A percentile compares a stretch with the other conserved stretches of the same genome.
Conservation (phyloP, 2,888 invertebrate species). For the Drosophila kanekoi region DNA sequence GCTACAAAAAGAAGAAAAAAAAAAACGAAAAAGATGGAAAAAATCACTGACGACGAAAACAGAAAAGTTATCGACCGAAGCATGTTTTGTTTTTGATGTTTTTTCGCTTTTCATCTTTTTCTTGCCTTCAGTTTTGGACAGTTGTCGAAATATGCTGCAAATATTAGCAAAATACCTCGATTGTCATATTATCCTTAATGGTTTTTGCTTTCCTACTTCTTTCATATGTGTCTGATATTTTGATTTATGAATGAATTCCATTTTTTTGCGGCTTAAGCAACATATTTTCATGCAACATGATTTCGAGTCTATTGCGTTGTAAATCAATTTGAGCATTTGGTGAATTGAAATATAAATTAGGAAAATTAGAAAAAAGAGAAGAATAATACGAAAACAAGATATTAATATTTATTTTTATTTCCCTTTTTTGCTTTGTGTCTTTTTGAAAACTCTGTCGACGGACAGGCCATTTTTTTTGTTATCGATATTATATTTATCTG, state of each 20-base stretch:
- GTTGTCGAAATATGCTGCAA: slow-evolving; percentile 42
- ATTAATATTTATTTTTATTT: too few species aligned
- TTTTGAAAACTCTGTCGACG: too few species aligned
- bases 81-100: slow-evolving; percentile 70
- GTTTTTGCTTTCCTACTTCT: slow-evolving; percentile 18
- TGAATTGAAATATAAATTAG: background rate
- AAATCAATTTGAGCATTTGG: slow-evolving; percentile 32
- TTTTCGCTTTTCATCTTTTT: slow-evolving; percentile 15
- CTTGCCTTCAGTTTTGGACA: slow-evolving; percentile 22
- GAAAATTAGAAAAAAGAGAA: background rate
- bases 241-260: slow-evolving; percentile 54
- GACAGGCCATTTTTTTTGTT: too few species aligned
- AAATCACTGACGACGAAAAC: slow-evolving; percentile 19
- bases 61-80: slow-evolving; percentile 69
- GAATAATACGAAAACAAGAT: background rate
- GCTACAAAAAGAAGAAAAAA: slow-evolving; percentile 31
- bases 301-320: slow-evolving; percentile 8
- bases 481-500: too few species aligned
- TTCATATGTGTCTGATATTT: slow-evolving; percentile 1
- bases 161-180: slow-evolving; percentile 49
- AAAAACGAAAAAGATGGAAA: slow-evolving; percentile 15
- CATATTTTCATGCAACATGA: background rate
- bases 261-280: slow-evolving; percentile 2
- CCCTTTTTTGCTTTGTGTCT: background rate
- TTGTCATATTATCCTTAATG: slow-evolving; percentile 52